Evolutionary conservation across 2,797 vertebrate species (phyloP).

Genomic region (Gambelia wislizenii): DNA sequence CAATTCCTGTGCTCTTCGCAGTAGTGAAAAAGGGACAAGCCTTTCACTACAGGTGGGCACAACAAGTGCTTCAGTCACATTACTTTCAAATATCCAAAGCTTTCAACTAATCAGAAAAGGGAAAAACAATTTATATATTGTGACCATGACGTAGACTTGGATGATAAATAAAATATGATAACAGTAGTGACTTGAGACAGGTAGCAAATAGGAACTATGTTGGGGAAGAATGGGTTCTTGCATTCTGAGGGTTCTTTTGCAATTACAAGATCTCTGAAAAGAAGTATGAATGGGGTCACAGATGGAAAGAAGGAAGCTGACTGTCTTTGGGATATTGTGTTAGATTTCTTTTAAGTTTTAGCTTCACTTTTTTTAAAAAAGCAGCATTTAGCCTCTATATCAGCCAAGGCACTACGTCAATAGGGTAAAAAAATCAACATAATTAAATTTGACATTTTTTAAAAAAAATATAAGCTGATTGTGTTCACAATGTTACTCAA

Average conservation of each 20-base stretch:
- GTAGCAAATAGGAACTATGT: background rate
- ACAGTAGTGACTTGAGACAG: background rate
- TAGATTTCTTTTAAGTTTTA: background rate
- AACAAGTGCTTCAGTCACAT: background rate
- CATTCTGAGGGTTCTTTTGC: background rate
- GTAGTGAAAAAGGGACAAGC: background rate
- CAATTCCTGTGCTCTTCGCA: background rate
- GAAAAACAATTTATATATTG: background rate
- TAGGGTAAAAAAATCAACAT: background rate
- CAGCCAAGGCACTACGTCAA: background rate
- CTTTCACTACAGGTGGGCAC: background rate
- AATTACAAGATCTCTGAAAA: background rate
- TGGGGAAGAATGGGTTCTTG: background rate
- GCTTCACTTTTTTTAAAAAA: background rate
- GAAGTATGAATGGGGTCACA: background rate
- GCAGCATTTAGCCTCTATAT: background rate
- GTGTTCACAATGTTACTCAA: background rate
- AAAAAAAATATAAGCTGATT: background rate
- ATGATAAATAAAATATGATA: background rate
- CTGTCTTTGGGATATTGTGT: background rate
- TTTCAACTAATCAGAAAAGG: background rate
- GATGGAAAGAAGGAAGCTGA: background rate
- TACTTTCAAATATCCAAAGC: background rate
- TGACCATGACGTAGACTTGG: background rate
- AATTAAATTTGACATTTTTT: background rate